Evolutionary conservation across 2,797 vertebrate species (phyloP).

Genomic region (Telmatherina bonti): DNA sequence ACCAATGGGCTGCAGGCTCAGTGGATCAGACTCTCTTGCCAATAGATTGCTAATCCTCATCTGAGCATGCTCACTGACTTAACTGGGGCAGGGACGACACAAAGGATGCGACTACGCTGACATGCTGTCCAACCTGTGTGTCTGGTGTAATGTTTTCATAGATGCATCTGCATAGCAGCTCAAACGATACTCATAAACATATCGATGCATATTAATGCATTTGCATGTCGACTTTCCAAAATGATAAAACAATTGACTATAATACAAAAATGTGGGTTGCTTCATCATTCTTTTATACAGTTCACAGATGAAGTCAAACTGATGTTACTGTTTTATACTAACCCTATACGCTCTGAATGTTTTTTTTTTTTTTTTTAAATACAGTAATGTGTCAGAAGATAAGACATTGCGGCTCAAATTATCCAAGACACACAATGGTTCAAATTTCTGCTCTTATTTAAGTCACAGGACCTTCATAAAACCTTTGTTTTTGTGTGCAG

Average conservation of each 20-base stretch:
- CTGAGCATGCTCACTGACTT: slow-evolving; percentile 70
- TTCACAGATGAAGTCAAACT: not conserved
- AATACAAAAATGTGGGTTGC: not conserved
- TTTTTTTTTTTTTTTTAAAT: slow-evolving; percentile 11
- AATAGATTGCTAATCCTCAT: slow-evolving; percentile 75
- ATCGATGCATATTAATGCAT: not conserved
- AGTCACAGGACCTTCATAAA: slow-evolving; percentile 37
- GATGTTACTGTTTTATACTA: slow-evolving; percentile 10
- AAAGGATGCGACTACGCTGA: slow-evolving; percentile 49
- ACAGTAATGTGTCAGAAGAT: not conserved
- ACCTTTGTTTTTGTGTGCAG: slow-evolving; percentile 8
- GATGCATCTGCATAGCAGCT: not conserved
- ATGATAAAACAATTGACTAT: not conserved
- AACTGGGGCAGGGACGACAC: slow-evolving; percentile 66
- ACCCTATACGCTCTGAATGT: not conserved
- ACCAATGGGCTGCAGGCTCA: slow-evolving; percentile 63
- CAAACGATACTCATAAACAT: not conserved
- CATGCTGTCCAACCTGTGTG: slow-evolving; percentile 33
- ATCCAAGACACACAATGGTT: slow-evolving; percentile 18
- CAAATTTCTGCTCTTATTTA: slow-evolving; percentile 42
- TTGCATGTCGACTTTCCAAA: not conserved
- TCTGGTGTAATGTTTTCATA: slow-evolving; percentile 27
- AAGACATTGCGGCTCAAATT: slow-evolving; percentile 18
- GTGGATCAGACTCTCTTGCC: slow-evolving; percentile 74
- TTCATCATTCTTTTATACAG: not conserved